These are phyloP conservation scores for Excalfactoria chinensis DNA, from an alignment of 2,113 vertebrate genomes.

Conservation along the genomic window DNA sequence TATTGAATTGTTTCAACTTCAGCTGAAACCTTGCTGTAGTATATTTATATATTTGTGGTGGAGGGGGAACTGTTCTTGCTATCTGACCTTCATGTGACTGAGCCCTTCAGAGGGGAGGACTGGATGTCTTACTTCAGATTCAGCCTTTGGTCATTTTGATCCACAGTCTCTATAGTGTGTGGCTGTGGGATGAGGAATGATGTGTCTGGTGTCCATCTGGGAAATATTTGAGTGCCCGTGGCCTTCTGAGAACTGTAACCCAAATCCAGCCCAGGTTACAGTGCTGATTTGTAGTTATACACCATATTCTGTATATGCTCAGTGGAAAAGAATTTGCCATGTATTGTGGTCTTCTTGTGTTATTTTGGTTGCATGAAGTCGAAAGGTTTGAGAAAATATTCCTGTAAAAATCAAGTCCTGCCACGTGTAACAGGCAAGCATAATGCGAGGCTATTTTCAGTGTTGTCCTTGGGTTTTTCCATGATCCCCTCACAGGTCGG, in stretches of 20 bases:
- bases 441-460: neutral
- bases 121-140: neutral
- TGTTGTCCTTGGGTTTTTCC: neutral
- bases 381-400: neutral
- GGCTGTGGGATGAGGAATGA: neutral
- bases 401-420: neutral
- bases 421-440: neutral
- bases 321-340: neutral
- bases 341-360: neutral
- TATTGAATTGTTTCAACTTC: neutral
- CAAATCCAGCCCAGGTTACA: neutral
- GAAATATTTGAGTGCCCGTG: neutral
- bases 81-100: fast-evolving
- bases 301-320: neutral
- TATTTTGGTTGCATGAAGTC: neutral
- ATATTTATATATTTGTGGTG: neutral
- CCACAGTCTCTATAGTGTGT: neutral
- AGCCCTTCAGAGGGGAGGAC: neutral
- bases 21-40: neutral
- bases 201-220: neutral
- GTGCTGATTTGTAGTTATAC: neutral
- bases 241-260: neutral
- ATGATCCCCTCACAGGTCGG: fast-evolving
- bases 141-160: neutral
- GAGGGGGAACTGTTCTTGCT: neutral